These are phyloP conservation scores for Puma concolor DNA, from an alignment of 2,113 vertebrate genomes.

Conservation along the genomic window DNA sequence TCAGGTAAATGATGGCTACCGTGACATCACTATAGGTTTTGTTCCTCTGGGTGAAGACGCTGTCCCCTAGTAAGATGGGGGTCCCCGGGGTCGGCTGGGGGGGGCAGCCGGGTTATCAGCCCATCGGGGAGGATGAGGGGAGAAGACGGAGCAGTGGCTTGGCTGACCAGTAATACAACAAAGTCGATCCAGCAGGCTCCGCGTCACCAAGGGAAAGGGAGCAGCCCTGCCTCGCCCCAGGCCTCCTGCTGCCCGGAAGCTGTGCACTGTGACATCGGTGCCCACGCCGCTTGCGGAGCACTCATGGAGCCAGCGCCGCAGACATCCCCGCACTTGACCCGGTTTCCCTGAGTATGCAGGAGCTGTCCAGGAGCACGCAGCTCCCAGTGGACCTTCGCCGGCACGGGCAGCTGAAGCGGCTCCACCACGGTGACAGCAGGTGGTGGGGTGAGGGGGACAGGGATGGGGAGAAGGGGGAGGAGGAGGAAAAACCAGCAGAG, in stretches of 20 bases:
- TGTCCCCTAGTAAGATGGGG: neutral
- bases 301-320: accelerated
- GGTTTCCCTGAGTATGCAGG: accelerated
- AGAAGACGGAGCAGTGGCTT: neutral
- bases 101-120: neutral
- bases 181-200: neutral
- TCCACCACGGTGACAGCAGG: neutral
- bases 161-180: neutral
- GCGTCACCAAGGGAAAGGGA: neutral
- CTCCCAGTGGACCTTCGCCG: neutral
- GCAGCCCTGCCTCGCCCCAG: neutral
- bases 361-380: neutral
- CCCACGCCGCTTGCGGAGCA: accelerated
- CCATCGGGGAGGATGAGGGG: neutral
- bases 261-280: accelerated
- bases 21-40: neutral
- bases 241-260: neutral
- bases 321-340: accelerated
- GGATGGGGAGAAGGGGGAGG: neutral
- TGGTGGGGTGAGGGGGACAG: accelerated
- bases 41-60: neutral
- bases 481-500: neutral
- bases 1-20: neutral
- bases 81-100: neutral
- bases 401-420: neutral